Evolutionary conservation across 2,888 invertebrate species (phyloP), one percentile per base, ranked within the genome.

Genomic region (Amphipoea oculea): DNA sequence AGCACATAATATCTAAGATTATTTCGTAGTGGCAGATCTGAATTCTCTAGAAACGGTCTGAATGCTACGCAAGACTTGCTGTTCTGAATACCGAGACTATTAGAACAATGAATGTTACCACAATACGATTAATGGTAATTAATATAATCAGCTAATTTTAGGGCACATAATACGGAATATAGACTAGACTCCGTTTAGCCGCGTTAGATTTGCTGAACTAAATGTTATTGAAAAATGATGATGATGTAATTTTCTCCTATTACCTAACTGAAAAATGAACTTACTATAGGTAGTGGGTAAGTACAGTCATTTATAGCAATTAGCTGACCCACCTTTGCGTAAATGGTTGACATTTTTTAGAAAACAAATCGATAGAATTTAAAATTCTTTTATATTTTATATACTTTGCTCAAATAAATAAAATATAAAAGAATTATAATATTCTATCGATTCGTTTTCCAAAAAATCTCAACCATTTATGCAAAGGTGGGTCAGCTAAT

Each of bases 101-200:
- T 62, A 70, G n/a, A 73, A 54, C 42, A 85, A 85, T 70, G 72
- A 75, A 57, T 23, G 74, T 66, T 72, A 42, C 67, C 45, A 84
- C 69, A 70, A 70, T 85, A 63, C 62, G 6, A 11, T 40, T 63
- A 69, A 75, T 75, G 62, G 20, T 76, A 78, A 78, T 84, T 73
- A 73, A 73, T 65, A 67, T 63, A 60, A 51, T 73, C 36, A 20
- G 29, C 66, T 65, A 70, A 72, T 81, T 76, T 67, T 42, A 73
- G 42, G 11, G 65, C 69, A 40, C 7, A 42, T 36, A 68, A 75
- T 4, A 81, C 23, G 23, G 20, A 40, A 45, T 57, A 51, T 17
- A 40, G 48, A 68, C 72, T 40, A 12, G 45, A 51, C 60, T 81
- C 54, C 29, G 29, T 29, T 29, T n/a, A 48, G 36, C 36, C n/a